These are phyloP conservation scores for Punctoribates punctum DNA, from an alignment of 2,888 invertebrate genomes.

Conservation along the genomic window DNA sequence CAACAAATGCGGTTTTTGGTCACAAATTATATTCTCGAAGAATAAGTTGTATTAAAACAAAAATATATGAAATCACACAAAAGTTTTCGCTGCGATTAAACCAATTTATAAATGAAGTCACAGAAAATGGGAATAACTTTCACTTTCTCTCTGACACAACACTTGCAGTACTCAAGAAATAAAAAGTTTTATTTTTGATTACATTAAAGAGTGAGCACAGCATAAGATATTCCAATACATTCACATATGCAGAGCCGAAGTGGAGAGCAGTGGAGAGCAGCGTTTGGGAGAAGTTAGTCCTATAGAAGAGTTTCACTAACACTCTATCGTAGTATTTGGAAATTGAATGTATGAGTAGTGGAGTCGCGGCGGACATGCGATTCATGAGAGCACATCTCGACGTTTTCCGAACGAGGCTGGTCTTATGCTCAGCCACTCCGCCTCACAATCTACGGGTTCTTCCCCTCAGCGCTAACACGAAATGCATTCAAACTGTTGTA, in stretches of 20 bases:
- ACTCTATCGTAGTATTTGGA: slow-evolving; percentile 5
- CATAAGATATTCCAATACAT: neutral
- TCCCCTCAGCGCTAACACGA: neutral
- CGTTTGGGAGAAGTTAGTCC: neutral
- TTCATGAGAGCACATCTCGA: neutral
- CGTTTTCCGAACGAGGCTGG: neutral
- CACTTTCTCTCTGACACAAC: neutral
- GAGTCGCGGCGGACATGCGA: slow-evolving; percentile 7
- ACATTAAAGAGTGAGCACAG: neutral
- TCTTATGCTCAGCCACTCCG: neutral
- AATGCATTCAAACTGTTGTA: too few relatives aligned
- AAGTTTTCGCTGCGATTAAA: slow-evolving; percentile 3
- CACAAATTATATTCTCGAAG: too few relatives aligned
- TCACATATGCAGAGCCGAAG: neutral
- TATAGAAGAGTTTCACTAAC: slow-evolving; percentile 6
- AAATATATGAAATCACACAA: neutral
- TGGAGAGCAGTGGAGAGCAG: neutral
- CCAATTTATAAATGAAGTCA: neutral
- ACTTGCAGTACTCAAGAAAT: neutral
- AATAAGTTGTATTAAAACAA: neutral
- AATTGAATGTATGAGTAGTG: slow-evolving; percentile 12
- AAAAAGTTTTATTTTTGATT: slow-evolving; percentile 11
- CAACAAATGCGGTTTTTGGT: too few relatives aligned
- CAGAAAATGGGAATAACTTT: neutral
- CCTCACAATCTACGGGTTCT: neutral